Base-by-base conservation (phyloP, 1,140 invertebrate species). In the Atta colombica region DNA sequence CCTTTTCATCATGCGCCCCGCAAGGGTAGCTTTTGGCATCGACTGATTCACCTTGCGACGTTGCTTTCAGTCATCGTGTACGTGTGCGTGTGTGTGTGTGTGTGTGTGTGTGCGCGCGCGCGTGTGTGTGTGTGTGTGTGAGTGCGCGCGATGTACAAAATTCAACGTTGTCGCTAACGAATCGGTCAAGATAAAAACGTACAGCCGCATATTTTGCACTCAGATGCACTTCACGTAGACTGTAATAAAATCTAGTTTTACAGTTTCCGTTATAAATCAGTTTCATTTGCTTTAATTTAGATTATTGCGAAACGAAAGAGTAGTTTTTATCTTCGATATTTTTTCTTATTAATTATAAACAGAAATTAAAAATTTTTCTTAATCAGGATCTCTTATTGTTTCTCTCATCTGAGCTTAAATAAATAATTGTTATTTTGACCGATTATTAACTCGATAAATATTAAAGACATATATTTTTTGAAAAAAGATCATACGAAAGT, bases 31-130 rank as follows among this genome's bases (percentile, higher is more conserved):
- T 75, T 84, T 75, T 65, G 69, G 69, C 55, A 61, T 74, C 80
- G 80, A 63, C 80, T 72, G 66, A 35, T 82, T 71, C 66, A 58
- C 25, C 78, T 84, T 84, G 69, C 69, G 80, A 75, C 80, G 39
- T 75, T 63, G 69, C 80, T 60, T 55, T 55, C 65, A 80, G 28
- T 28, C 51, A 28, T 16, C 25, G 6, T 25, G 10, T 12, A 3
- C 3, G 12, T 53, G 8, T 53, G 1, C 3, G 28, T 25, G 12
- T 39, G 2, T 49, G 16, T 25, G n/a, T 10, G 25, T 12, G 35
- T 25, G 21, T 35, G 45, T 49, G 49, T n/a, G 2, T 39, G 6
- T 25, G 10, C 5, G 3, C 6, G 12, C 35, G 8, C 35, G 2
- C 18, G 5, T n/a, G 2, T n/a, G 6, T 28, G 10, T 12, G 1